Evolutionary conservation across 53 echinoderm and acorn worm species (phyloP).

Genomic region (Temnopleurus reevesii): DNA sequence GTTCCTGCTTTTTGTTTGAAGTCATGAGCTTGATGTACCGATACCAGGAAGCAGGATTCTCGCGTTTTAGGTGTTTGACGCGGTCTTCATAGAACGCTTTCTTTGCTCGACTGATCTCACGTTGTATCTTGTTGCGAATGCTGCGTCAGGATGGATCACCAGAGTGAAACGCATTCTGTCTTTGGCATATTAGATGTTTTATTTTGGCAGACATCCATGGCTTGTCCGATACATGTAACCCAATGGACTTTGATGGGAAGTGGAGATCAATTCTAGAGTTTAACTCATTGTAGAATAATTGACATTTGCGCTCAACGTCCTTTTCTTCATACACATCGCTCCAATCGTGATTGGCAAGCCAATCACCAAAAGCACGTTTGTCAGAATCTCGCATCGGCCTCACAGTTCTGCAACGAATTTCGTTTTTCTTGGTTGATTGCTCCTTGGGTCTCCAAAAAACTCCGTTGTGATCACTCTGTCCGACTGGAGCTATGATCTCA

Average conservation of each 20-base stretch:
- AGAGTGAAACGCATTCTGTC: not conserved
- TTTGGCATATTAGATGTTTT: not conserved
- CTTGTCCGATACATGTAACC: not conserved
- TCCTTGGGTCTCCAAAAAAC: not conserved
- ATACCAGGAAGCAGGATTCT: not conserved
- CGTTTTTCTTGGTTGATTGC: not conserved
- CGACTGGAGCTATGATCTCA: constrained; percentile 15
- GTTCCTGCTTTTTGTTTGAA: not conserved
- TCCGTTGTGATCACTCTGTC: constrained; percentile 17
- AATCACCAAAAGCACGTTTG: not conserved
- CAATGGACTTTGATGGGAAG: not conserved
- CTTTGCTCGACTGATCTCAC: not conserved
- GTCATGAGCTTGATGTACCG: constrained; percentile 10
- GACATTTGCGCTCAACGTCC: not conserved
- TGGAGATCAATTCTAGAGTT: not conserved
- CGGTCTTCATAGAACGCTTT: not conserved
- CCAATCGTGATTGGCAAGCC: constrained; percentile 34
- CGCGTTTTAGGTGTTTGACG: not conserved
- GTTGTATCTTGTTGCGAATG: not conserved
- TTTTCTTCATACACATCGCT: not conserved
- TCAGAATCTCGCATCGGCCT: constrained; percentile 39
- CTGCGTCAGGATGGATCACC: not conserved
- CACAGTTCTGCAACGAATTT: not conserved
- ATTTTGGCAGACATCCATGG: constrained; percentile 38
- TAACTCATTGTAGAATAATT: not conserved